Base-by-base conservation (phyloP, 2,797 vertebrate species). In the Scyliorhinus canicula region DNA sequence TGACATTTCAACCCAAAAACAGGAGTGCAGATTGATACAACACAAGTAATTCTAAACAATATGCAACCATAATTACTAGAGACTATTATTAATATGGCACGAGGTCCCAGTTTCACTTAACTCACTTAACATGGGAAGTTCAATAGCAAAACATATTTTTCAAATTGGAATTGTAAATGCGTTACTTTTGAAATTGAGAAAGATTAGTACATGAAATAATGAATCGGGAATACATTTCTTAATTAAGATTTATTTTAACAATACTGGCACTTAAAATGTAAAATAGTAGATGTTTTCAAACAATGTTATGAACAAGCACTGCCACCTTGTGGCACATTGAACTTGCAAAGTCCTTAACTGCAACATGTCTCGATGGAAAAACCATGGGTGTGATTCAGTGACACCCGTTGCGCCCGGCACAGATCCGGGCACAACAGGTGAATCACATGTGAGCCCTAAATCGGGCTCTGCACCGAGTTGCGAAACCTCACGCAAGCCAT, bases 261-360 rank as follows among this genome's bases (percentile, higher is more conserved):
- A 86, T 6, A 28, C 44, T 85, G 57, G 57, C 57, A 60, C 57
- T 60, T 60, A 60, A 31, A 8, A 44, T 26, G 0, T 26, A 69
- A 91, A 65, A 40, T 88, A 60, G 52, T 2, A 7, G 44, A 14
- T 93, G 31, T 14, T 50, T 67, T 50, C 4, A 4, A 35, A 69
- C 1, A 35, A 94, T 94, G 31, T 35, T 74, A n/a, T 94, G 67
- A 94, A n/a, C 47, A 94, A 35, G 93, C 35, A 47, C 93, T 94
- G 93, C 93, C 93, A 74, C 31, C 93, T 74, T 71, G 93, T 55
- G 93, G 52, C 31, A 71, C 50, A 12, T 52, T 71, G 44, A 93
- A 71, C 57, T 60, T 9, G 57, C 57, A 60, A 60, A 60, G 57
- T 60, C 11, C 57, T 60, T 60, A 60, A 60, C 57, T 60, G 57